Percentiles rank a stretch among this genome's conserved stretches.
phyloP scores from a whole-genome alignment of 2,797 vertebrate genomes.

The Sebastes trivittatus region DNA sequence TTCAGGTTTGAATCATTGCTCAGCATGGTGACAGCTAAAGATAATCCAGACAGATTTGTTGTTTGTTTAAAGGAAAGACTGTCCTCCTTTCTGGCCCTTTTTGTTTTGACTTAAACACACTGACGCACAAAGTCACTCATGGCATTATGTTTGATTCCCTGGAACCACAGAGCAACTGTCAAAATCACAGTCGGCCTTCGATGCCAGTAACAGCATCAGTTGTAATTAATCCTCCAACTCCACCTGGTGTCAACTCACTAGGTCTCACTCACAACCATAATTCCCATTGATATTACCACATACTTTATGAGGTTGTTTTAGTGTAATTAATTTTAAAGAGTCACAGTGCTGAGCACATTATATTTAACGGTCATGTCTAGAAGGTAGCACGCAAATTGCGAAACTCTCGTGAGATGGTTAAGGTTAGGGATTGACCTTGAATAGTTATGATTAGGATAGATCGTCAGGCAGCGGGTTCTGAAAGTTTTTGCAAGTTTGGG shows the following conservation, averaged over 20 bases:
- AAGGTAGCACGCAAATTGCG: too few relatives aligned
- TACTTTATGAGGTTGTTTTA: not conserved
- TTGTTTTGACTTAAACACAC: not conserved
- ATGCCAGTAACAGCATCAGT: not conserved
- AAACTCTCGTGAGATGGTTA: too few relatives aligned
- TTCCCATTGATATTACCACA: not conserved
- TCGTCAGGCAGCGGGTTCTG: too few relatives aligned
- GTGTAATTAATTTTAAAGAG: not conserved
- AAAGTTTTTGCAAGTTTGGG: too few relatives aligned
- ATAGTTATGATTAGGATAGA: too few relatives aligned
- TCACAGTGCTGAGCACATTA: not conserved
- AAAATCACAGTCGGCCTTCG: not conserved
- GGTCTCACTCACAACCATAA: not conserved
- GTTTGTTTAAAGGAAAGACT: not conserved
- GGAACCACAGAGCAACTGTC: not conserved
- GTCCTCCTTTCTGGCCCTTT: not conserved
- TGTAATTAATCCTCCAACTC: not conserved
- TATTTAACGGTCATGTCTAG: not conserved
- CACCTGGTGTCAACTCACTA: constrained; percentile 12
- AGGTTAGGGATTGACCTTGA: too few relatives aligned
- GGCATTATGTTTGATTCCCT: not conserved
- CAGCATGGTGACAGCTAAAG: not conserved
- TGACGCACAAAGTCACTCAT: not conserved
- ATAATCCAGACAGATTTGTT: not conserved
- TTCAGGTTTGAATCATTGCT: not conserved